Evolutionary conservation across 2,113 vertebrate species (phyloP).

Genomic region (Muscicapa adusta): DNA sequence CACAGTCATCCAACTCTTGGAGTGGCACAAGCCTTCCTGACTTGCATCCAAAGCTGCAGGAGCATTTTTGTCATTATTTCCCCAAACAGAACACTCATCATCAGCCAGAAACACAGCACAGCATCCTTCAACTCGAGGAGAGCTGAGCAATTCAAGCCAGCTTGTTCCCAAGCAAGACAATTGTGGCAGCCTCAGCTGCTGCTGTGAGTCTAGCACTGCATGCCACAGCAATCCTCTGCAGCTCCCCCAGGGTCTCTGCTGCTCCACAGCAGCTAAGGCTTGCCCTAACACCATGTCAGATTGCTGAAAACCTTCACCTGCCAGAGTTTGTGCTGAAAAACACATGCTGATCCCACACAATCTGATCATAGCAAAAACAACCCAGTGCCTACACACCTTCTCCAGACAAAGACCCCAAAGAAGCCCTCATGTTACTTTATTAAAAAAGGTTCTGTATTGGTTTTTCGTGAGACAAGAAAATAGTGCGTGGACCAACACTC

Average conservation of each 20-base stretch:
- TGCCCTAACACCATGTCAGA: background rate
- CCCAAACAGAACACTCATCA: background rate
- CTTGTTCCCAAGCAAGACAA: background rate
- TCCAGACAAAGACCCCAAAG: background rate
- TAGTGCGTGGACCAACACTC: fast-evolving
- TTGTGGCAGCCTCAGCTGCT: background rate
- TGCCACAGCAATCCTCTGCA: background rate
- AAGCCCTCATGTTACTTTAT: fast-evolving
- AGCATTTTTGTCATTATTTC: background rate
- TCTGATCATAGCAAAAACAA: background rate
- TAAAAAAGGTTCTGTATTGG: fast-evolving
- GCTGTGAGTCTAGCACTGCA: fast-evolving
- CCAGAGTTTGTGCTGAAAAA: background rate
- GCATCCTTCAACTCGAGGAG: background rate
- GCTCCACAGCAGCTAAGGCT: background rate
- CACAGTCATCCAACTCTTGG: background rate
- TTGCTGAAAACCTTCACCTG: background rate
- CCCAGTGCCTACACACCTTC: background rate
- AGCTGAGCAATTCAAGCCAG: background rate
- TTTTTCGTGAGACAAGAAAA: background rate
- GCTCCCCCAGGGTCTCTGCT: background rate
- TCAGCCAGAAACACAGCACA: background rate
- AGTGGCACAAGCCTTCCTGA: background rate
- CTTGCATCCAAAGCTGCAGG: background rate
- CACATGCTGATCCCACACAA: fast-evolving